A percentile compares a stretch with the other conserved stretches of the same genome.
Evolutionary conservation across 2,888 invertebrate species (phyloP).

Genomic region (Apoda limacodes): DNA sequence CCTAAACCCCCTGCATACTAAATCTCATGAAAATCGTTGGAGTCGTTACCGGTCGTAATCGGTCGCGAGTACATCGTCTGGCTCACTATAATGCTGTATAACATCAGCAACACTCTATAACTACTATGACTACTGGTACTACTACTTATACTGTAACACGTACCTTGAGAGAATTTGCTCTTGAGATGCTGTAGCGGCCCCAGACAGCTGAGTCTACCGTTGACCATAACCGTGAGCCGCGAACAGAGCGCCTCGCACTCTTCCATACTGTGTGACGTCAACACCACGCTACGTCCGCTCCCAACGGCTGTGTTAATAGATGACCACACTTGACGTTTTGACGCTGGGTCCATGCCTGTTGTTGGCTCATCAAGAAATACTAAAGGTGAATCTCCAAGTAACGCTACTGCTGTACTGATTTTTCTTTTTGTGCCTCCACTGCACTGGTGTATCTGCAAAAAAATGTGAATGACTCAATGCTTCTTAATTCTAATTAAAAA

Average conservation of each 20-base stretch:
- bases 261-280: constrained; percentile 77
- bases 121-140: constrained; percentile 39
- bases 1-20: no score
- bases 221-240: constrained; percentile 82
- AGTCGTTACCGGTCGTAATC: constrained; percentile 78
- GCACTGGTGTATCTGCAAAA: constrained; percentile 65
- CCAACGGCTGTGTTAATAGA: constrained; percentile 68
- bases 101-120: constrained; percentile 73
- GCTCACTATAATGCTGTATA: constrained; percentile 73
- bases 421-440: constrained; percentile 83
- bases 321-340: constrained; percentile 85
- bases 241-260: constrained; percentile 87
- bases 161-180: constrained; percentile 70
- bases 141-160: constrained; percentile 27
- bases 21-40: no score
- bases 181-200: constrained; percentile 77
- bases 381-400: constrained; percentile 77
- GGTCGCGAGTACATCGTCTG: constrained; percentile 77
- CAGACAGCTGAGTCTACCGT: constrained; percentile 76
- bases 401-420: constrained; percentile 78
- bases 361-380: constrained; percentile 78
- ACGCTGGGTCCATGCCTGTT: constrained; percentile 84
- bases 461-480: no score
- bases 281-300: constrained; percentile 79
- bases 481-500: no score